Evolutionary conservation across 2,888 invertebrate genomes (phyloP).

Genomic region (Hyalella azteca): DNA sequence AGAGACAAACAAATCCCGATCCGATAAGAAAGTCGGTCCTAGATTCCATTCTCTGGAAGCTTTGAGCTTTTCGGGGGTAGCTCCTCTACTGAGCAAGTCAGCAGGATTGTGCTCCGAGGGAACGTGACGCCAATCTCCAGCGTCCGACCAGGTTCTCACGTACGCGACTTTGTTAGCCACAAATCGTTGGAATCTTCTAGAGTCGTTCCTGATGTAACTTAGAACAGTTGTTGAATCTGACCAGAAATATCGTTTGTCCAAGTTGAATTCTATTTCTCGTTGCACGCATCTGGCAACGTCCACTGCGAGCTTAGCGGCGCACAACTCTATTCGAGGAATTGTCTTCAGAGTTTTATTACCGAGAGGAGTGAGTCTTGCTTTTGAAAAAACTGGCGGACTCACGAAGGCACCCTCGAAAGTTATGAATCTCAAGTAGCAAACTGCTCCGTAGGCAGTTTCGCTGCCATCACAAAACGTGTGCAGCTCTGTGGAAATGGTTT

Average conservation of each 20-base stretch:
- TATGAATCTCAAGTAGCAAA: not conserved
- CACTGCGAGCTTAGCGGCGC: not conserved
- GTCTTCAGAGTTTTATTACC: not conserved
- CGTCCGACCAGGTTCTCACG: not conserved
- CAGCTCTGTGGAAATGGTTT: no score
- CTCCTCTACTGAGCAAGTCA: not conserved
- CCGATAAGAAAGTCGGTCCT: slow-evolving; percentile 17
- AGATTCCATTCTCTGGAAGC: not conserved
- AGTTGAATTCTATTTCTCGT: not conserved
- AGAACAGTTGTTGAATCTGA: slow-evolving; percentile 37
- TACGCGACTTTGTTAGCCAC: slow-evolving; percentile 27
- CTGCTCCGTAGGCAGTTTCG: not conserved
- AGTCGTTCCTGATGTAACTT: slow-evolving; percentile 33
- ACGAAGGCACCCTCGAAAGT: no score
- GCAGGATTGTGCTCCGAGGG: slow-evolving; percentile 25
- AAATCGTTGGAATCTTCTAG: slow-evolving; percentile 39
- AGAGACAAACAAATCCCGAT: not conserved
- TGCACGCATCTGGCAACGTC: not conserved
- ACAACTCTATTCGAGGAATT: slow-evolving; percentile 11
- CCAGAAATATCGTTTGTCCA: slow-evolving; percentile 32
- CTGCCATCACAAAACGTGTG: no score
- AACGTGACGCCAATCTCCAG: slow-evolving; percentile 37
- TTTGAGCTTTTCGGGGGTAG: not conserved
- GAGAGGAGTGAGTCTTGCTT: not conserved
- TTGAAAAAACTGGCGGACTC: not conserved